Conservation (phyloP, 2,888 invertebrate species). For the Ptilodon capucinus region DNA sequence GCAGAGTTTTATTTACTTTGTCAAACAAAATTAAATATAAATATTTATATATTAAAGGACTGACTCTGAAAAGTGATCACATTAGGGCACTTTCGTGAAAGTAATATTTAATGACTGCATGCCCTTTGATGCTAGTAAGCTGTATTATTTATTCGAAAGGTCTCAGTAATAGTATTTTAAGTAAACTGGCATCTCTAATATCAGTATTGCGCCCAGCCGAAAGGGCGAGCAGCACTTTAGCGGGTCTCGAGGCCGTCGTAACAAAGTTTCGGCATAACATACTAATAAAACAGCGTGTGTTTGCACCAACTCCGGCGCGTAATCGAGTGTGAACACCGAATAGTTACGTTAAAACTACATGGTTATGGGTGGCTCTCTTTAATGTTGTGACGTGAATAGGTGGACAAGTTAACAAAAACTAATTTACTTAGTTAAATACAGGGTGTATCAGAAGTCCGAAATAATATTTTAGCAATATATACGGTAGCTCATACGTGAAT, state of each 20-base stretch:
- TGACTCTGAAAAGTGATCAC: no score
- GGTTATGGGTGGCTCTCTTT: no score
- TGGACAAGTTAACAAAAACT: not conserved
- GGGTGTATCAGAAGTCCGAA: no score
- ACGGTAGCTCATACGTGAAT: no score
- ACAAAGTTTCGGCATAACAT: not conserved
- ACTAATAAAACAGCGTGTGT: not conserved
- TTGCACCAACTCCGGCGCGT: not conserved
- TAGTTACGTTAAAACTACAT: not conserved
- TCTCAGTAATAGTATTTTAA: not conserved
- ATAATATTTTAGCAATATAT: no score
- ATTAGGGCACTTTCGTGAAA: no score
- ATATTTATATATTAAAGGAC: no score
- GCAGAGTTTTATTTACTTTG: no score
- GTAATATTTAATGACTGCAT: no score
- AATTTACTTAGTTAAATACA: not conserved
- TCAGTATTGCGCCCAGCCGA: not conserved
- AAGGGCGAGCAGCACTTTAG: not conserved
- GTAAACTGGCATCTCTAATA: not conserved
- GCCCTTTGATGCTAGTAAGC: no score
- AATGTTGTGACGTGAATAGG: not conserved
- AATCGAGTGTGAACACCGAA: not conserved
- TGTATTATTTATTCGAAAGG: not conserved
- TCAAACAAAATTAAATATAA: no score
- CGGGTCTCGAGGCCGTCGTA: not conserved